phyloP scores from a whole-genome alignment of 2,797 vertebrate genomes.

The Gymnothorax javanicus region DNA sequence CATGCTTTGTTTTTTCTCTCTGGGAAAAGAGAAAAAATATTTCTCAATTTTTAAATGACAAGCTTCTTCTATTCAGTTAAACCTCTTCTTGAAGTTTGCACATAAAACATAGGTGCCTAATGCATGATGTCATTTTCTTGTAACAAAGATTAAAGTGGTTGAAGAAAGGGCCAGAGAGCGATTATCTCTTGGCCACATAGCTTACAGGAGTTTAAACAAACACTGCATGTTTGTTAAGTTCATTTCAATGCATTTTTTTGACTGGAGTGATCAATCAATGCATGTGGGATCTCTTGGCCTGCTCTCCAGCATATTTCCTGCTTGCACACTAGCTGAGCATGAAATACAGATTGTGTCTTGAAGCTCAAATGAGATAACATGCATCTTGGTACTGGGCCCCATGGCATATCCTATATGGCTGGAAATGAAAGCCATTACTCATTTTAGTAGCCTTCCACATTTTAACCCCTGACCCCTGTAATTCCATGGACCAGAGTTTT shows the following conservation, averaged over 20 bases:
- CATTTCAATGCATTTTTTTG: conserved; percentile 24
- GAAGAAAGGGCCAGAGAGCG: not conserved
- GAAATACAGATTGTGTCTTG: conserved; percentile 1
- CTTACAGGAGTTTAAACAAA: conserved; percentile 24
- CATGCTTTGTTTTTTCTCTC: conserved; percentile 6
- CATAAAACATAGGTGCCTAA: not conserved
- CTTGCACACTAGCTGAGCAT: not conserved
- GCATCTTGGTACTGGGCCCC: too few relatives aligned
- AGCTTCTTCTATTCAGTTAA: not conserved
- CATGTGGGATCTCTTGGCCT: not conserved
- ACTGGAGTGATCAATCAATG: conserved; percentile 20
- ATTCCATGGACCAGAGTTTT: not conserved
- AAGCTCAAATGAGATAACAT: conserved; percentile 6
- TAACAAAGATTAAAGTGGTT: conserved; percentile 22
- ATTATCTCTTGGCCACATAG: conserved; percentile 18
- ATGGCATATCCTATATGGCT: conserved; percentile 4
- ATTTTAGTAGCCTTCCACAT: not conserved
- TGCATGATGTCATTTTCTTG: not conserved
- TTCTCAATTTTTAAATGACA: not conserved
- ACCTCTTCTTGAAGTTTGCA: not conserved
- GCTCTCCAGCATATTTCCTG: not conserved
- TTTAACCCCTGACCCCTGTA: not conserved
- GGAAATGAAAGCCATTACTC: conserved; percentile 10
- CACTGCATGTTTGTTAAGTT: conserved; percentile 5
- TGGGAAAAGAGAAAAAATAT: not conserved